Evolutionary conservation across 2,113 vertebrate genomes (phyloP).

Genomic region (Hemichromis elongatus): DNA sequence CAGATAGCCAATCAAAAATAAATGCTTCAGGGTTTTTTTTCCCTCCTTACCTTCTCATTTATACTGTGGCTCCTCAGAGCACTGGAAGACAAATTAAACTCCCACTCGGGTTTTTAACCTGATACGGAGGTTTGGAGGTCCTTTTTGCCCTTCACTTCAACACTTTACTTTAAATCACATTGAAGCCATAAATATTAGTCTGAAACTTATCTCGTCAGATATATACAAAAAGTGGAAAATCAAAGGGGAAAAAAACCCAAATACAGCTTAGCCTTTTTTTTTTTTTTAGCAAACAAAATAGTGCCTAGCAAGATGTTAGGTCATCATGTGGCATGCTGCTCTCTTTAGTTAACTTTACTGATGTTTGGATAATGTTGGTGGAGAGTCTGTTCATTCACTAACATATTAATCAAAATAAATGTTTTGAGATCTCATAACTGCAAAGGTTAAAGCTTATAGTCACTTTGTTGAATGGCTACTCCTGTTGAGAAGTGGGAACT

Average conservation of each 20-base stretch:
- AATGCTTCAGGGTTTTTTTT: neutral
- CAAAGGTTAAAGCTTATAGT: neutral
- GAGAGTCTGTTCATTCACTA: neutral
- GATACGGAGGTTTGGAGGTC: neutral
- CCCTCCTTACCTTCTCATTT: constrained; percentile 15
- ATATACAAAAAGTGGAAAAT: neutral
- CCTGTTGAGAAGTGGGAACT: neutral
- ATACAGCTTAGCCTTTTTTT: neutral
- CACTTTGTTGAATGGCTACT: neutral
- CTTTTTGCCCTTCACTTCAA: neutral
- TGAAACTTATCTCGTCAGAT: neutral
- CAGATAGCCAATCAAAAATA: constrained; percentile 57
- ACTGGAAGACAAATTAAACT: constrained; percentile 32
- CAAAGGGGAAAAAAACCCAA: neutral
- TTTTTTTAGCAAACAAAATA: neutral
- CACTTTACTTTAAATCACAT: neutral
- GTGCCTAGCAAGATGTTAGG: neutral
- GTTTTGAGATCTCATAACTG: neutral
- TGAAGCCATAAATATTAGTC: neutral
- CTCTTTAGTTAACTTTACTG: neutral
- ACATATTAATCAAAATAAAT: neutral
- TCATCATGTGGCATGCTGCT: neutral
- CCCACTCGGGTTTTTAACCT: neutral
- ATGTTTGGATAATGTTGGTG: neutral
- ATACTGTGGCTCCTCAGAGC: constrained; percentile 17